A percentile compares a stretch with the other conserved stretches of the same genome.
phyloP scores from a whole-genome alignment of 2,888 invertebrate species.

The Carabus problematicus region DNA sequence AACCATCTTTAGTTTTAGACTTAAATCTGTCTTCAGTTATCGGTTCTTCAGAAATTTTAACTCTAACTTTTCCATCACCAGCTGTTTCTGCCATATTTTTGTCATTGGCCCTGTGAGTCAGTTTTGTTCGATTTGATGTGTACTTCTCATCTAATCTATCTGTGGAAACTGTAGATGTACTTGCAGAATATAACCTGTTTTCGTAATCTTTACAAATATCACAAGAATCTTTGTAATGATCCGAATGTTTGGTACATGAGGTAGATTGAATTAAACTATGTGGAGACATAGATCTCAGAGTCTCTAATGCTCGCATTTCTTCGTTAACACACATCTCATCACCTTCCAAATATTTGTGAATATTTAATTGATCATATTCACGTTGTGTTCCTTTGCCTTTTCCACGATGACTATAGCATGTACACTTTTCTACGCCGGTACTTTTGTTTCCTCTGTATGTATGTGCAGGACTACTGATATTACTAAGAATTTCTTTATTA shows the following conservation, averaged over 20 bases:
- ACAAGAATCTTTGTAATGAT: conserved; percentile 47
- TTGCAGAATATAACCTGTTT: conserved; percentile 41
- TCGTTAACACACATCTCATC: conserved; percentile 57
- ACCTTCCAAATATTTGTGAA: conserved; percentile 56
- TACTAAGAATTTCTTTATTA: conserved; percentile 49
- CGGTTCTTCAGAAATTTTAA: not conserved
- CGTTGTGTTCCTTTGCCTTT: not conserved
- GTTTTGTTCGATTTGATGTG: not conserved
- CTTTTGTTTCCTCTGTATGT: conserved; percentile 16
- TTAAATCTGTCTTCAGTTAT: not conserved
- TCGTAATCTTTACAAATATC: conserved; percentile 54
- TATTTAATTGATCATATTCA: conserved; percentile 40
- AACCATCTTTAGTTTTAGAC: not conserved
- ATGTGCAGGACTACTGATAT: conserved; percentile 38
- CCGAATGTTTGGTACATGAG: conserved; percentile 16
- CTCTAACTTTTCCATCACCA: not conserved
- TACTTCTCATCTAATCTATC: not conserved
- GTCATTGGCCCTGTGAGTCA: not conserved
- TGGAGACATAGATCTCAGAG: conserved; percentile 56
- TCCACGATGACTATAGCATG: conserved; percentile 7
- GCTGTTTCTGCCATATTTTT: not conserved
- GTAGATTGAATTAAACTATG: conserved; percentile 30
- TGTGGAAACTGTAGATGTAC: not conserved
- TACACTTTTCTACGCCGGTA: conserved; percentile 7
- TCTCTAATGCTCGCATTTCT: conserved; percentile 57